Conservation (phyloP, 2,113 vertebrate species). For the Romanogobio albipinnatus region DNA sequence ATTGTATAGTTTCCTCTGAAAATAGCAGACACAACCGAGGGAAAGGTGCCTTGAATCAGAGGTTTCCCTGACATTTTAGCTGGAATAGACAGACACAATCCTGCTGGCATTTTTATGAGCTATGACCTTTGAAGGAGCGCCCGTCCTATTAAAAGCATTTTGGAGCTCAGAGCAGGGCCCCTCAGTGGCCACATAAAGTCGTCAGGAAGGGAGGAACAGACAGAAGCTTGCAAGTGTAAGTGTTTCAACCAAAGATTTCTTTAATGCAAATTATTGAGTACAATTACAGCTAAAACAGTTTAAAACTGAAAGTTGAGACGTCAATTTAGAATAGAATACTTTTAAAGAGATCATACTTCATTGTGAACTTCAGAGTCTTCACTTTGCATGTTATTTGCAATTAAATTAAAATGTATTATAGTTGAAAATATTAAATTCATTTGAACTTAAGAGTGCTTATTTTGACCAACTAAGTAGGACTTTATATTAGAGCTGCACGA, state of each 20-base stretch:
- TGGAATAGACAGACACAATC: slow-evolving; percentile 47
- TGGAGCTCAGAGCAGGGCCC: slow-evolving; percentile 36
- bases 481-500: too few relatives aligned
- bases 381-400: too few relatives aligned
- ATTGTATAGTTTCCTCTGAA: slow-evolving; percentile 5
- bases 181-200: slow-evolving; percentile 9
- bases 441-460: not conserved
- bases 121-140: slow-evolving; percentile 65
- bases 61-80: slow-evolving; percentile 47
- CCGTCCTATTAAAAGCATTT: slow-evolving; percentile 63
- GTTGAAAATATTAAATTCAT: not conserved
- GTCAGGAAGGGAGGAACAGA: not conserved
- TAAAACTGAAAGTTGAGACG: too few relatives aligned
- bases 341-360: too few relatives aligned
- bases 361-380: too few relatives aligned
- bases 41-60: slow-evolving; percentile 26
- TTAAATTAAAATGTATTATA: too few relatives aligned
- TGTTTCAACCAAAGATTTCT: not conserved
- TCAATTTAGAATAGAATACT: too few relatives aligned
- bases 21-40: not conserved
- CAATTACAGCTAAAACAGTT: not conserved
- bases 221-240: slow-evolving; percentile 6
- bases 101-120: slow-evolving; percentile 62
- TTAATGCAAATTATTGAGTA: not conserved
- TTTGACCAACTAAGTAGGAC: not conserved